A percentile compares a stretch with the other conserved stretches of the same genome.
Conservation (phyloP, 2,888 invertebrate genomes). For the Meganola albula region DNA sequence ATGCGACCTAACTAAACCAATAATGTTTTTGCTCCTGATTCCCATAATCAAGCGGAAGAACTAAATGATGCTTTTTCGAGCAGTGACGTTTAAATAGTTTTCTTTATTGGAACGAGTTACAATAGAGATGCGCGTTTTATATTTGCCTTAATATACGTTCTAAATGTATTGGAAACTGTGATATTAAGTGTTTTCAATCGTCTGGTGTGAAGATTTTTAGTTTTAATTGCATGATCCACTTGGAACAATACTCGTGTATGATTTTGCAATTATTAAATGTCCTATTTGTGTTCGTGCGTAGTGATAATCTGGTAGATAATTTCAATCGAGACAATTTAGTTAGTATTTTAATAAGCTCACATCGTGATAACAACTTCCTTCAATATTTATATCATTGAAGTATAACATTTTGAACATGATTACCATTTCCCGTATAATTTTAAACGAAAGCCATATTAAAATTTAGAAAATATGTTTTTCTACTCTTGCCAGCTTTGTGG, state of each 20-base stretch:
- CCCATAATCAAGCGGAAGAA: no score
- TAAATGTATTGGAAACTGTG: slow-evolving; percentile 73
- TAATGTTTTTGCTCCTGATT: no score
- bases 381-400: slow-evolving; percentile 29
- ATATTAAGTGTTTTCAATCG: slow-evolving; percentile 74
- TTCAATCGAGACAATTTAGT: slow-evolving; percentile 15
- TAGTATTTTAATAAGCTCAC: slow-evolving; percentile 20
- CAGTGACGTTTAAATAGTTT: slow-evolving; percentile 33
- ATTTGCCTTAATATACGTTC: slow-evolving; percentile 43
- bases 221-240: slow-evolving; percentile 35
- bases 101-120: no score
- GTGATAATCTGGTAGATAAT: slow-evolving; percentile 36
- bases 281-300: slow-evolving; percentile 51
- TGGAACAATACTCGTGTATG: slow-evolving; percentile 41
- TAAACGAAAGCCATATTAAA: slow-evolving; percentile 73
- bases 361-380: slow-evolving; percentile 26
- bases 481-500: slow-evolving; percentile 75
- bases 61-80: no score
- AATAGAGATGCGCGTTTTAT: no score
- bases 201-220: slow-evolving; percentile 48
- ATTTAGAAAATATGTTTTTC: slow-evolving; percentile 68
- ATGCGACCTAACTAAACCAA: no score
- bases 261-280: slow-evolving; percentile 49
- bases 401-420: slow-evolving; percentile 27
- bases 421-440: slow-evolving; percentile 51